Evolutionary conservation across 2,113 vertebrate genomes (phyloP).

Genomic region (Pseudopodoces humilis): DNA sequence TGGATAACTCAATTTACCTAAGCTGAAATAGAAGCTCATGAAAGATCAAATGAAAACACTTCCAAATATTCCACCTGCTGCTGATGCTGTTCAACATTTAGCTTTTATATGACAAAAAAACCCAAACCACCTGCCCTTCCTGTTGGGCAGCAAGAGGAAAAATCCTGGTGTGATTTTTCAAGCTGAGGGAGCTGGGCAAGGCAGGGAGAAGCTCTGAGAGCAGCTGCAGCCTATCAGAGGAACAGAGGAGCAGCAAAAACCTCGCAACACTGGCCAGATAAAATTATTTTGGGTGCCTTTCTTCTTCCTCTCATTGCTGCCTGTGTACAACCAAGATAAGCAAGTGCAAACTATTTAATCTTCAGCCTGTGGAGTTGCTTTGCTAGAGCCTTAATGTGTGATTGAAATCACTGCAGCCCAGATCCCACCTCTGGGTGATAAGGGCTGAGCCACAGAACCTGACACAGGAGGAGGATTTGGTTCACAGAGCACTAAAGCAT

Average conservation of each 20-base stretch:
- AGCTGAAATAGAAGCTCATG: not conserved
- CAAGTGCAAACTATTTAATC: constrained; percentile 17
- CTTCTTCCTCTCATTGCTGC: not conserved
- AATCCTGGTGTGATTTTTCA: not conserved
- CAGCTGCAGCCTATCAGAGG: not conserved
- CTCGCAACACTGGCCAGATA: not conserved
- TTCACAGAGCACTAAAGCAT: not conserved
- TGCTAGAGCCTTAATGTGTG: not conserved
- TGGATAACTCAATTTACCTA: not conserved
- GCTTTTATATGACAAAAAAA: not conserved
- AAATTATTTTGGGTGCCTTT: constrained; percentile 5
- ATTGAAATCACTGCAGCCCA: not conserved
- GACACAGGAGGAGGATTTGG: not conserved
- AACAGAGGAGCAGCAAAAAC: not conserved
- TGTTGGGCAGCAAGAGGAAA: not conserved
- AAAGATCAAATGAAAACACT: not conserved
- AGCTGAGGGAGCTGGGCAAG: not conserved
- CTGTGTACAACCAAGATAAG: constrained; percentile 25
- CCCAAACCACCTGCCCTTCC: not conserved
- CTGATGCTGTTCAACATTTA: not conserved
- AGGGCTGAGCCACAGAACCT: not conserved
- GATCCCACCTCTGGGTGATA: not conserved
- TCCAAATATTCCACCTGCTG: not conserved
- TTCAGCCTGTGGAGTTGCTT: not conserved
- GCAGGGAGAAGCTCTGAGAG: constrained; percentile 9